Percentiles rank a stretch among this genome's conserved stretches.
Evolutionary conservation across 2,113 vertebrate genomes (phyloP).

Genomic region (Melanerpes formicivorus): DNA sequence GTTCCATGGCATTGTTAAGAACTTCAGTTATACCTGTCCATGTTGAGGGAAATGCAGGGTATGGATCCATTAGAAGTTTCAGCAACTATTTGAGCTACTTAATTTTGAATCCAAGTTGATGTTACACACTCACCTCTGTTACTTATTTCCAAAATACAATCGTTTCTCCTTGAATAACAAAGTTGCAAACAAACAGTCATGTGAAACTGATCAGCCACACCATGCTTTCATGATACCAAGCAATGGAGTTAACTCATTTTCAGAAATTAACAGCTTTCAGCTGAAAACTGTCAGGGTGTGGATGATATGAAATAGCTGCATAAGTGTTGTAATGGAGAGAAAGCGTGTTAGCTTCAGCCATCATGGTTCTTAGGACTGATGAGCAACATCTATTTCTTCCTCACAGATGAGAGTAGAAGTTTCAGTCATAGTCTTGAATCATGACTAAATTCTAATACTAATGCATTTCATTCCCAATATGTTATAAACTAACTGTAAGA

Average conservation of each 20-base stretch:
- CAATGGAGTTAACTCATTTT: not conserved
- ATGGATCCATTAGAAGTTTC: not conserved
- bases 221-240: not conserved
- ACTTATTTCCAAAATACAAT: not conserved
- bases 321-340: not conserved
- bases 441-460: conserved; percentile 8
- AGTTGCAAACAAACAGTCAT: not conserved
- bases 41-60: not conserved
- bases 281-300: not conserved
- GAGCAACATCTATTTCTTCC: not conserved
- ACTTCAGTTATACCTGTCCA: not conserved
- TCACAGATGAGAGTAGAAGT: not conserved
- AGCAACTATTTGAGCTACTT: not conserved
- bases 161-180: not conserved
- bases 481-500: conserved; percentile 28
- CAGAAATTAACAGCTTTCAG: not conserved
- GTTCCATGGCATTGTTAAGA: not conserved
- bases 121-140: not conserved
- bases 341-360: not conserved
- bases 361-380: fast-evolving
- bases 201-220: not conserved
- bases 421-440: not conserved
- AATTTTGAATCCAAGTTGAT: not conserved
- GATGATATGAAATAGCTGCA: not conserved
- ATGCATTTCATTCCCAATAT: not conserved